phyloP scores from a whole-genome alignment of 2,113 vertebrate genomes.

The Rattus rattus region DNA sequence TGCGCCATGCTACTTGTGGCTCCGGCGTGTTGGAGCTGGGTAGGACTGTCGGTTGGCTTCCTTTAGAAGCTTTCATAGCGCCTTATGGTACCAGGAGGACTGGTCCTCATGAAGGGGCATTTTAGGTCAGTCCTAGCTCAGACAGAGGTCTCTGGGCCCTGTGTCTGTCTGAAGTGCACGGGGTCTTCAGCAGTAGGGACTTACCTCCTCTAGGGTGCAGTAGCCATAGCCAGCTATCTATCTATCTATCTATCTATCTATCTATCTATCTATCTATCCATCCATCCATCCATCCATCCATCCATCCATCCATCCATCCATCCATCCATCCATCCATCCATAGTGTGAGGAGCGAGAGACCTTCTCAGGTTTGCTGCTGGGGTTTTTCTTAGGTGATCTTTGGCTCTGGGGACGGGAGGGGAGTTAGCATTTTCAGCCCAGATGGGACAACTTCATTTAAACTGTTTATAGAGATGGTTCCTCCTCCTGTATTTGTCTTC shows the following conservation, averaged over 20 bases:
- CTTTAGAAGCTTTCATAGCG: neutral
- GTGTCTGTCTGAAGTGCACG: neutral
- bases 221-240: neutral
- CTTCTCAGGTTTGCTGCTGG: neutral
- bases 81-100: neutral
- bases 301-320: too few relatives aligned
- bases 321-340: too few relatives aligned
- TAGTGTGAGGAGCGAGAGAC: neutral
- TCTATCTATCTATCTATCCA: too few relatives aligned
- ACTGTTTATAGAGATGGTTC: neutral
- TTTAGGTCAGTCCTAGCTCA: neutral
- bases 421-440: neutral
- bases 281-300: too few relatives aligned
- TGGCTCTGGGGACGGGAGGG: too few relatives aligned
- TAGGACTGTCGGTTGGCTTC: neutral
- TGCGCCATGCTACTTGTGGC: neutral
- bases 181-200: neutral
- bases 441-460: neutral
- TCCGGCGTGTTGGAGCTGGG: neutral
- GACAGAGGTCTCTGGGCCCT: neutral
- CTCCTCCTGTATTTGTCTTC: neutral
- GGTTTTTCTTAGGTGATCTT: neutral
- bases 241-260: too few relatives aligned
- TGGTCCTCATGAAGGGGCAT: neutral
- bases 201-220: neutral